Evolutionary conservation across 1,140 invertebrate species (phyloP).

Genomic region (Anadara kagoshimensis): DNA sequence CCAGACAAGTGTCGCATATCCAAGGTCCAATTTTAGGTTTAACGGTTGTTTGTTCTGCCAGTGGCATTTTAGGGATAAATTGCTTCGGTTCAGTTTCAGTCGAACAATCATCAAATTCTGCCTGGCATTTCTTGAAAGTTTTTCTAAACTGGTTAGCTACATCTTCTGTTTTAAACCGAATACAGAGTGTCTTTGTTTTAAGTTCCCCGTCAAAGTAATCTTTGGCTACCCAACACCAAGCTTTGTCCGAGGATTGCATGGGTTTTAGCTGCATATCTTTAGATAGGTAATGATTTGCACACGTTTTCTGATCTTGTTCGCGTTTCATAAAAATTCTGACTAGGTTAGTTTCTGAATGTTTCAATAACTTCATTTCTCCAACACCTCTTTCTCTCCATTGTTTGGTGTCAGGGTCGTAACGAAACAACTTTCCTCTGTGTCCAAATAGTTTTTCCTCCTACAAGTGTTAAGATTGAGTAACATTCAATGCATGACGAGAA

Average conservation of each 20-base stretch:
- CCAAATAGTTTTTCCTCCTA: conserved; percentile 81
- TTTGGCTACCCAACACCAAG: conserved; percentile 69
- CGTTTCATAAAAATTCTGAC: conserved; percentile 74
- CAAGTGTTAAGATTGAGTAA: too few species aligned
- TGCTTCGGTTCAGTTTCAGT: not conserved
- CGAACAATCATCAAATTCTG: not conserved
- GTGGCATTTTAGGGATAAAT: not conserved
- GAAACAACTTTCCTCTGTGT: conserved; percentile 68
- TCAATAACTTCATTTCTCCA: conserved; percentile 74
- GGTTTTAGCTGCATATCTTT: conserved; percentile 66
- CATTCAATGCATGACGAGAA: too few species aligned
- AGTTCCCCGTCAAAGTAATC: conserved; percentile 89
- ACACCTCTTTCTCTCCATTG: conserved; percentile 76
- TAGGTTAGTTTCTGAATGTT: conserved; percentile 39
- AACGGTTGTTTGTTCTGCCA: not conserved
- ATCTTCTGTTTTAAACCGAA: conserved; percentile 87
- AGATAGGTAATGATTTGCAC: conserved; percentile 73
- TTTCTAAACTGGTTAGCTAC: conserved; percentile 76
- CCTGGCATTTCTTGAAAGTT: conserved; percentile 54
- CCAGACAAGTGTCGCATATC: conserved; percentile 86
- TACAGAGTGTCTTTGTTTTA: conserved; percentile 83
- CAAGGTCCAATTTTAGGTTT: conserved; percentile 76
- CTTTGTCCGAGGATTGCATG: conserved; percentile 62
- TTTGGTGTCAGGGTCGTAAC: conserved; percentile 67
- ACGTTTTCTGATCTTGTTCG: conserved; percentile 75